A percentile compares a stretch with the other conserved stretches of the same genome.
phyloP scores from a whole-genome alignment of 2,113 vertebrate genomes.

The Todiramphus chloris region DNA sequence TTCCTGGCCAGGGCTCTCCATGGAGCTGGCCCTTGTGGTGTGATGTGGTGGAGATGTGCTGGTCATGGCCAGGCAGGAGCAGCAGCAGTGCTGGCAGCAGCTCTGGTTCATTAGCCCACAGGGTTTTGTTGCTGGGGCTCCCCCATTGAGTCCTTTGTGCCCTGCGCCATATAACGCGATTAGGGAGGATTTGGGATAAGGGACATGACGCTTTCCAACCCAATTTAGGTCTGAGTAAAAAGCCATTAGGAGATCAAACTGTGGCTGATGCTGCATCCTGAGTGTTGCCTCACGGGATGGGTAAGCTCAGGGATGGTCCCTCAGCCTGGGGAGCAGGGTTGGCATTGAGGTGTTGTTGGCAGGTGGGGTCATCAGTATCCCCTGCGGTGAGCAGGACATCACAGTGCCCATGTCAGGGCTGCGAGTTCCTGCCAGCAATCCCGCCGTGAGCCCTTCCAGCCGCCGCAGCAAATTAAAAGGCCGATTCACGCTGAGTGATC shows the following conservation, averaged over 20 bases:
- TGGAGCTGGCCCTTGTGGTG: not conserved
- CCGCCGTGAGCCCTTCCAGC: constrained; percentile 65
- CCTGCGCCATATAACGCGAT: not conserved
- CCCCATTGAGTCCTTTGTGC: not conserved
- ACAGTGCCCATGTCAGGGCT: not conserved
- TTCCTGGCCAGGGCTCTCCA: not conserved
- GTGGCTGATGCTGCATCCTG: not conserved
- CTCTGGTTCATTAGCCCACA: not conserved
- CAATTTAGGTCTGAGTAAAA: constrained; percentile 28
- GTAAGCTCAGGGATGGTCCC: not conserved
- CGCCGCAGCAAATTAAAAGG: constrained; percentile 81
- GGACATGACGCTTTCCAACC: constrained; percentile 13
- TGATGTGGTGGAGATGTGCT: not conserved
- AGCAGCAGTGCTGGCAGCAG: not conserved
- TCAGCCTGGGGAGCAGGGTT: rapidly evolving
- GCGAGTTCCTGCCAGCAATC: constrained; percentile 66
- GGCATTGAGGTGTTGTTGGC: not conserved
- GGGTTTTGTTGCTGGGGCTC: not conserved
- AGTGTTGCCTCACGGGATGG: not conserved
- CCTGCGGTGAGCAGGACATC: not conserved
- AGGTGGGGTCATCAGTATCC: not conserved
- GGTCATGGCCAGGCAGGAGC: not conserved
- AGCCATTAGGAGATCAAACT: not conserved
- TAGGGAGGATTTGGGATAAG: constrained; percentile 27
- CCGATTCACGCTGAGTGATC: constrained; percentile 78